These are phyloP conservation scores for Lithophane leautieri DNA, from an alignment of 2,888 invertebrate genomes.

Conservation along the genomic window DNA sequence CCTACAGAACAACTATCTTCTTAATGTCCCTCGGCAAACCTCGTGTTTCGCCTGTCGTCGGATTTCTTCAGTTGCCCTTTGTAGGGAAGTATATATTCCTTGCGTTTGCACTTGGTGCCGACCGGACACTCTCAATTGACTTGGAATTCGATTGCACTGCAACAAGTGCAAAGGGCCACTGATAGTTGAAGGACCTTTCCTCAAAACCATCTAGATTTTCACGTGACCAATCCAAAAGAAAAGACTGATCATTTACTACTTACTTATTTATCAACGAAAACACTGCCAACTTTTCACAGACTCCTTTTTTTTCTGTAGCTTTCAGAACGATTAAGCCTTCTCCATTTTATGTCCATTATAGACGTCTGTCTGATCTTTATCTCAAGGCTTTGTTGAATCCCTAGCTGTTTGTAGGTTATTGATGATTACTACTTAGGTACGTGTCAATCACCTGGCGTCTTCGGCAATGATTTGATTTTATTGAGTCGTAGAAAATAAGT, in stretches of 20 bases:
- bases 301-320: conserved; percentile 12
- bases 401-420: conserved; percentile 73
- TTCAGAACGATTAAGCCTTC: conserved; percentile 40
- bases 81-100: too few relatives aligned
- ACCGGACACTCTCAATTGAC: too few relatives aligned
- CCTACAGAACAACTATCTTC: too few relatives aligned
- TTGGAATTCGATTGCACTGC: too few relatives aligned
- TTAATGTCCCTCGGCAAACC: too few relatives aligned
- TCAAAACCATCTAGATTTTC: not conserved
- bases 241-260: conserved; percentile 12
- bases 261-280: not conserved
- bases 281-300: too few relatives aligned
- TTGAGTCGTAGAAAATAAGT: not conserved
- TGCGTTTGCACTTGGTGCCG: too few relatives aligned
- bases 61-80: too few relatives aligned
- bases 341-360: conserved; percentile 14
- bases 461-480: not conserved
- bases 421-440: conserved; percentile 66
- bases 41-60: too few relatives aligned
- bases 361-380: conserved; percentile 67
- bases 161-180: too few relatives aligned
- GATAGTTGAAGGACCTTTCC: too few relatives aligned
- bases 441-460: conserved; percentile 49
- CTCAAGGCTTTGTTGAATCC: conserved; percentile 62
- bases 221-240: not conserved